Percentiles rank a stretch among this genome's conserved stretches.
Conservation (phyloP, 2,113 vertebrate species). For the Monopterus albus region DNA sequence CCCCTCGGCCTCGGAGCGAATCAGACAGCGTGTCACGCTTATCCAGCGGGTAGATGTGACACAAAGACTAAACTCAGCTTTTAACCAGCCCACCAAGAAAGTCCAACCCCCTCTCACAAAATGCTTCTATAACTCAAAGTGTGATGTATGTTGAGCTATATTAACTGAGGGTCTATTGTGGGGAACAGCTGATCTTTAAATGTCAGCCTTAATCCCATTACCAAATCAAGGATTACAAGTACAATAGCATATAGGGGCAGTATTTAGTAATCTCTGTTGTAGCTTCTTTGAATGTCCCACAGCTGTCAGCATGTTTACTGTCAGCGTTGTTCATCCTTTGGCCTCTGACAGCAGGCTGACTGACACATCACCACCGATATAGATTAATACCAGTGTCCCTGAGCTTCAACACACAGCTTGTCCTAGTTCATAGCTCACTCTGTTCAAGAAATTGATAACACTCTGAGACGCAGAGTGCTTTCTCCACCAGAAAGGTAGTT, state of each 20-base stretch:
- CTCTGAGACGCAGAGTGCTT: slow-evolving; percentile 21
- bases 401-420: slow-evolving; percentile 15
- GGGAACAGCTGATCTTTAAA: slow-evolving; percentile 39
- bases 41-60: not conserved
- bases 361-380: slow-evolving; percentile 37
- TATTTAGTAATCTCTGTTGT: slow-evolving; percentile 8
- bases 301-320: slow-evolving; percentile 52
- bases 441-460: slow-evolving; percentile 44
- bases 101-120: slow-evolving; percentile 20
- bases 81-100: slow-evolving; percentile 4
- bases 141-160: no score
- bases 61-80: not conserved
- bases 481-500: slow-evolving; percentile 8
- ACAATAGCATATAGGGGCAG: slow-evolving; percentile 21
- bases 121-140: slow-evolving; percentile 14
- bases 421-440: slow-evolving; percentile 17
- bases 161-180: slow-evolving; percentile 12
- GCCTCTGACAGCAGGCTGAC: slow-evolving; percentile 35
- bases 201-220: slow-evolving; percentile 51
- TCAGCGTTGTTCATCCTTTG: slow-evolving; percentile 37
- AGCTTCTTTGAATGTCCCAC: not conserved
- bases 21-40: slow-evolving; percentile 25
- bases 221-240: slow-evolving; percentile 59
- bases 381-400: slow-evolving; percentile 44
- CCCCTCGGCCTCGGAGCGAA: slow-evolving; percentile 15